Evolutionary conservation across 1,140 invertebrate species (phyloP).

Genomic region (Halesus radiatus): DNA sequence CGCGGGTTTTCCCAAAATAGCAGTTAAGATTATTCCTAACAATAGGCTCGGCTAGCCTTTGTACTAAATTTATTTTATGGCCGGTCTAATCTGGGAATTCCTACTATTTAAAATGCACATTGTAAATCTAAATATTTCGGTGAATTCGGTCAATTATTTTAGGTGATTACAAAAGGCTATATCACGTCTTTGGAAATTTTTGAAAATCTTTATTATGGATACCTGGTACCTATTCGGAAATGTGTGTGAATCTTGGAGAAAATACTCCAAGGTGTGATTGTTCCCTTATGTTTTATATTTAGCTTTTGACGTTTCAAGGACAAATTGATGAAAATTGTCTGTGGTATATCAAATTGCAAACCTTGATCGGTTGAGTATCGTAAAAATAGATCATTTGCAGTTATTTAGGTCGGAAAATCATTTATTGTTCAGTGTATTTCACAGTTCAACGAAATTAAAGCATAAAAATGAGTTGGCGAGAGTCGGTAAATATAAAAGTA

Average conservation of each 20-base stretch:
- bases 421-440: constrained; percentile 35
- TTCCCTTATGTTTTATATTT: background rate
- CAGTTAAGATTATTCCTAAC: too few species aligned
- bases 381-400: constrained; percentile 45
- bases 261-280: background rate
- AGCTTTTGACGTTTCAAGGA: constrained; percentile 32
- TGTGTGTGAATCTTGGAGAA: background rate
- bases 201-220: too few species aligned
- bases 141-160: too few species aligned
- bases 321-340: constrained; percentile 30
- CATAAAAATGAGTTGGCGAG: constrained; percentile 51
- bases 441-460: background rate
- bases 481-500: constrained; percentile 54
- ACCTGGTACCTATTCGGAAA: too few species aligned
- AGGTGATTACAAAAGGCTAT: too few species aligned
- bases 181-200: too few species aligned
- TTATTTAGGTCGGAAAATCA: constrained; percentile 44
- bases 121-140: too few species aligned
- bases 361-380: constrained; percentile 31
- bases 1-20: too few species aligned
- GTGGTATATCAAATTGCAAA: constrained; percentile 39
- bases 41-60: too few species aligned
- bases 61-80: too few species aligned
- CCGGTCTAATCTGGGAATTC: too few species aligned
- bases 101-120: too few species aligned